Conservation (phyloP, 2,113 vertebrate species). For the Passer domesticus region DNA sequence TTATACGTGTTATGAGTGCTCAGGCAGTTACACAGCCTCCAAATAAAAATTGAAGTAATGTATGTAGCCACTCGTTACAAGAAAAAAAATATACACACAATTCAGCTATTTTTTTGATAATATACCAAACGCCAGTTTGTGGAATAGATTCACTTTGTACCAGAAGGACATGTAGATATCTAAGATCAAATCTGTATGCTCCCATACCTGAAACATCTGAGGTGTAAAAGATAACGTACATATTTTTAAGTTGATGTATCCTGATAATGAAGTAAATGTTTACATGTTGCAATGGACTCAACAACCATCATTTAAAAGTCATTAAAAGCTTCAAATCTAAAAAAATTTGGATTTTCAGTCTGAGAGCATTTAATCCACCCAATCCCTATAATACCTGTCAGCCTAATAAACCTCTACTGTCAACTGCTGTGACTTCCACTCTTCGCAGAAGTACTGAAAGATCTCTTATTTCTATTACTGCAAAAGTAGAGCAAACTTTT, state of each 20-base stretch:
- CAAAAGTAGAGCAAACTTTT: not conserved
- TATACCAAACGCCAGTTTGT: not conserved
- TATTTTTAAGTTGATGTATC: not conserved
- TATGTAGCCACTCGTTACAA: not conserved
- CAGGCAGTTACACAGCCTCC: not conserved
- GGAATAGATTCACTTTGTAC: not conserved
- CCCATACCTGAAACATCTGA: not conserved
- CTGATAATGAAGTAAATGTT: not conserved
- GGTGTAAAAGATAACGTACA: not conserved
- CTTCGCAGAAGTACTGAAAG: not conserved
- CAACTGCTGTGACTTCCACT: not conserved
- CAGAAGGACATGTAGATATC: not conserved
- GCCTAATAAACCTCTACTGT: not conserved
- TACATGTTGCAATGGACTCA: not conserved
- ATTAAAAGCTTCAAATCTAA: not conserved
- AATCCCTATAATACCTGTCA: not conserved
- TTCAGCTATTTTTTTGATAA: not conserved
- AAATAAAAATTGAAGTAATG: not conserved
- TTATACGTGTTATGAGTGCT: not conserved
- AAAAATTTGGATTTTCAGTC: not conserved
- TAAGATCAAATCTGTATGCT: not conserved
- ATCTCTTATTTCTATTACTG: fast-evolving
- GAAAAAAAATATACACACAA: not conserved
- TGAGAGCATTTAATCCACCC: not conserved
- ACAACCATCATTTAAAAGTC: not conserved